Base-by-base conservation (phyloP, 1,140 invertebrate species). In the Amyelois transitella region DNA sequence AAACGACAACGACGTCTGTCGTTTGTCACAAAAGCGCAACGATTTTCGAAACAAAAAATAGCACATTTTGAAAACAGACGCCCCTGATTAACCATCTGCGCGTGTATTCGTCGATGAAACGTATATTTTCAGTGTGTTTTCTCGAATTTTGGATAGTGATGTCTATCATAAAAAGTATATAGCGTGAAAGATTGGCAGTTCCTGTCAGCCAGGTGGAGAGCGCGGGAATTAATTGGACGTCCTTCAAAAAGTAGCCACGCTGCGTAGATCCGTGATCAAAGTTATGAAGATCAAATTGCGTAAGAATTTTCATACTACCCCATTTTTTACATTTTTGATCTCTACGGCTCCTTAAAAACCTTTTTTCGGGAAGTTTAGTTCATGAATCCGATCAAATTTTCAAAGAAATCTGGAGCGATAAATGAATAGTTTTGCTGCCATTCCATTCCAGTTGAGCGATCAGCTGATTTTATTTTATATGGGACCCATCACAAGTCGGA, bases 261-360 rank as follows among this genome's bases (percentile, higher is more conserved):
- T 85, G 76, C 74, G 81, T 62, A 87, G 72, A 75, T 87, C 84
- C 60, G 77, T 86, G 69, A 87, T 87, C 54, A 86, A 81, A 80
- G 81, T 87, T 65, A 87, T 87, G 84, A 87, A 87, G 74, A 87
- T 87, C 67, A 87, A 86, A 79, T 67, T 87, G 69, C 84, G 84
- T 87, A 64, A 87, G 84, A 82, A 74, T 24, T 24, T 24, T 3
- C 0, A 38, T 38, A 14, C 17, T 38, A 38, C 17, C n/a, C n/a
- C n/a, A n/a, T n/a, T n/a, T n/a, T n/a, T n/a, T n/a, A n/a, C n/a
- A n/a, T n/a, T n/a, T n/a, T n/a, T n/a, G n/a, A n/a, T n/a, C n/a
- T n/a, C n/a, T n/a, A n/a, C n/a, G n/a, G n/a, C n/a, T n/a, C n/a
- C n/a, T n/a, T n/a, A n/a, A n/a, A n/a, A n/a, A n/a, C n/a, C n/a